Conservation (phyloP, 2,113 vertebrate species). For the Pluvialis apricaria region DNA sequence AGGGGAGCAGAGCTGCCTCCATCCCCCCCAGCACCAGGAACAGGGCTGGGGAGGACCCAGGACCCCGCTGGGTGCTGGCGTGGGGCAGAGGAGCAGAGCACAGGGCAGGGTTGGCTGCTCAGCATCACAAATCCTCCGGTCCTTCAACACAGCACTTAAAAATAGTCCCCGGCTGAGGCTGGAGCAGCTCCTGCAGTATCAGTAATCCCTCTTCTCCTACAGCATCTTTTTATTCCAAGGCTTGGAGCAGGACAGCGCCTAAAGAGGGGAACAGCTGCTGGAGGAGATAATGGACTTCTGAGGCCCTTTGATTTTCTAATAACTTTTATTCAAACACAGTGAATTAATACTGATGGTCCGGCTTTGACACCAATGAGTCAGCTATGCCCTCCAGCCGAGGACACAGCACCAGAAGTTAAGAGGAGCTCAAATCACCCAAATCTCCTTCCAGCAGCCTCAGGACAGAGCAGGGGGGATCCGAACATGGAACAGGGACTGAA, state of each 20-base stretch:
- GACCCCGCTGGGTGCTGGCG: fast-evolving
- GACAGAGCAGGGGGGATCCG: fast-evolving
- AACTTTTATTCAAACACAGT: constrained; percentile 1
- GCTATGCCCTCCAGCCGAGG: not conserved
- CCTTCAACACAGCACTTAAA: not conserved
- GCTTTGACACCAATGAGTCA: not conserved
- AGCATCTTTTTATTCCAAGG: not conserved
- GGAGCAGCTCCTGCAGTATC: fast-evolving
- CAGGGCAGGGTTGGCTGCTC: not conserved
- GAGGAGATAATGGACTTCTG: constrained; percentile 13
- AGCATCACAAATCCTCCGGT: not conserved
- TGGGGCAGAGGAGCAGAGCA: fast-evolving
- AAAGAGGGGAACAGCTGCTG: not conserved
- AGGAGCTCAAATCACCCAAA: not conserved
- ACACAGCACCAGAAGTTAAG: not conserved
- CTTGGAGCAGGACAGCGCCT: not conserved
- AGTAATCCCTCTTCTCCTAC: not conserved
- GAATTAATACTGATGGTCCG: not conserved
- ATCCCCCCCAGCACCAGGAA: fast-evolving
- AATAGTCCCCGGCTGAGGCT: not conserved
- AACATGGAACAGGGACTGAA: not conserved
- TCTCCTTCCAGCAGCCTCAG: not conserved
- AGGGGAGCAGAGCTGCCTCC: not conserved
- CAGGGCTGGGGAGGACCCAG: not conserved
- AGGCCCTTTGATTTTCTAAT: constrained; percentile 43